Evolutionary conservation across 2,888 invertebrate species (phyloP).

Genomic region (Lomographa bimaculata): DNA sequence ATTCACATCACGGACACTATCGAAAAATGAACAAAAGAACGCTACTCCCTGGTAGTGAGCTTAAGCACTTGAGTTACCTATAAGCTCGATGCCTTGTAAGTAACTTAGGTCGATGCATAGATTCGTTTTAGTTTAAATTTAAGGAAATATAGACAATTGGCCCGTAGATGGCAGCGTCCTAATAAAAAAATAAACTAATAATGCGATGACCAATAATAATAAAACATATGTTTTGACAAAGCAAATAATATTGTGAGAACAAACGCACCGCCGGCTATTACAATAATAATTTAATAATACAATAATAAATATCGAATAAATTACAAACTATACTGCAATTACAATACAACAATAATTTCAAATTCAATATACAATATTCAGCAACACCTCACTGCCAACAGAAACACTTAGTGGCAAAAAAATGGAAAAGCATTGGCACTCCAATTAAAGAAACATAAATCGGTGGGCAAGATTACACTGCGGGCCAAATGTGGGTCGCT

Average conservation of each 20-base stretch:
- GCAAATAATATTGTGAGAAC: constrained; percentile 22
- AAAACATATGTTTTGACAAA: too few species aligned
- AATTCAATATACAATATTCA: constrained; percentile 28
- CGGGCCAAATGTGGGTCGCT: constrained; percentile 39
- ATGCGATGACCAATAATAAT: too few species aligned
- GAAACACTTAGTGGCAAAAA: constrained; percentile 37
- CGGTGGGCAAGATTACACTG: constrained; percentile 57
- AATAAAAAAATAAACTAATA: too few species aligned
- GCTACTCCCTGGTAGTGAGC: too few species aligned
- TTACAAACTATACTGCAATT: constrained; percentile 73
- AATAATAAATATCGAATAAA: constrained; percentile 54
- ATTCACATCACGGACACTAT: too few species aligned
- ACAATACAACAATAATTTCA: constrained; percentile 60
- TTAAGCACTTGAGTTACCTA: too few species aligned
- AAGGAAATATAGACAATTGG: too few species aligned
- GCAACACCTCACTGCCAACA: constrained; percentile 25
- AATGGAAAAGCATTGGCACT: constrained; percentile 48
- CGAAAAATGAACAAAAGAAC: too few species aligned
- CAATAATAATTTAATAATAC: constrained; percentile 39
- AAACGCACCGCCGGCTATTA: constrained; percentile 66
- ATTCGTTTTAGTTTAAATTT: too few species aligned
- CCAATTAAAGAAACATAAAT: constrained; percentile 35
- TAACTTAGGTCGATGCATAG: too few species aligned
- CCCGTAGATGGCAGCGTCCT: too few species aligned
- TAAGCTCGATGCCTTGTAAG: too few species aligned